phyloP scores from a whole-genome alignment of 2,113 vertebrate genomes.

The Limnothrissa miodon region DNA sequence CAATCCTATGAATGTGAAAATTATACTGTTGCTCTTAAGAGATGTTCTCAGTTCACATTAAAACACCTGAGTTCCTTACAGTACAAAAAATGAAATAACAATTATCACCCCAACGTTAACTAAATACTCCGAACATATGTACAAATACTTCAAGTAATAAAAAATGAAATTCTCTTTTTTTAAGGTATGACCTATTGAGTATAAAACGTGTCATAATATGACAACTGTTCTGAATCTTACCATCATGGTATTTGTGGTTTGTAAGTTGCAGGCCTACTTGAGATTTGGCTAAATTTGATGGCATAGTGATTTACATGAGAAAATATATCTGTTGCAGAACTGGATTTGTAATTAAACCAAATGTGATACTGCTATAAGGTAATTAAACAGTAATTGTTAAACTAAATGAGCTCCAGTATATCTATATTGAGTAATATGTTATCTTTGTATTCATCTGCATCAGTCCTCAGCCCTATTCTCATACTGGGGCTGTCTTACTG shows the following conservation, averaged over 20 bases:
- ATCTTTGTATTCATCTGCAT: not conserved
- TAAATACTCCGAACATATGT: not conserved
- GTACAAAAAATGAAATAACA: conserved; percentile 25
- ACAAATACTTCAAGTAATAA: conserved; percentile 14
- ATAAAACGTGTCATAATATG: not conserved
- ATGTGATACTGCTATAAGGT: not conserved
- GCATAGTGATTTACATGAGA: not conserved
- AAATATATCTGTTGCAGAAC: not conserved
- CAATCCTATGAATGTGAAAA: conserved; percentile 30
- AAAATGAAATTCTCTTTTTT: not conserved
- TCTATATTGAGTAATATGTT: not conserved
- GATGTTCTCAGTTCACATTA: conserved; percentile 30
- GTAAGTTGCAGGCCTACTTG: not conserved
- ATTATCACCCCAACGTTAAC: not conserved
- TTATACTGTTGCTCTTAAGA: conserved; percentile 5
- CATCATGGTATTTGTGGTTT: not conserved
- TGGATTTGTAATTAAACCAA: not conserved
- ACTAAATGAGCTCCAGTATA: not conserved
- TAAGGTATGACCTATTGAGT: not conserved
- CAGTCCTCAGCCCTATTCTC: not conserved
- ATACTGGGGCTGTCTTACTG: not conserved
- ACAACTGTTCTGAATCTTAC: not conserved
- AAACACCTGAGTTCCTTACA: conserved; percentile 42
- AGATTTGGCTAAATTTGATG: not conserved
- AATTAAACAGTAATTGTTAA: not conserved